Percentiles rank a stretch among this genome's conserved stretches.
Conservation (phyloP, 2,888 invertebrate genomes). For the Xylota segnis region DNA sequence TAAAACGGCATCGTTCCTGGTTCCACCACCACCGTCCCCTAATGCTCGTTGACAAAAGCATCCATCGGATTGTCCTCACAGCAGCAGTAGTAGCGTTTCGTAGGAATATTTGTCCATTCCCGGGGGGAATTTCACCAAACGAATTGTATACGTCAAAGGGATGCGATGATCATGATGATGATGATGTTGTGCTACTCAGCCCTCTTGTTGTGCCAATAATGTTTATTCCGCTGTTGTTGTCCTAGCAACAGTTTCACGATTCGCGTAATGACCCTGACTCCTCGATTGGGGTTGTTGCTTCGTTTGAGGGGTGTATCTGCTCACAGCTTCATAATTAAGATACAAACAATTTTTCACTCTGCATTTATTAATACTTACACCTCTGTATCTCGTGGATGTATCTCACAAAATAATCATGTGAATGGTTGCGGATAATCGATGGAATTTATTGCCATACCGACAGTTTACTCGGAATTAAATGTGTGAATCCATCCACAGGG, state of each 20-base stretch:
- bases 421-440: constrained; percentile 41
- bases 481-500: no score
- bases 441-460: constrained; percentile 28
- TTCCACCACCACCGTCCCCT: no score
- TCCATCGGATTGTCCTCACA: constrained; percentile 31
- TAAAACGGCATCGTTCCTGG: constrained; percentile 24
- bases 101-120: constrained; percentile 13
- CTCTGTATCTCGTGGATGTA: constrained; percentile 27
- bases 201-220: constrained; percentile 35
- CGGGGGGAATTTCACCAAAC: constrained; percentile 32
- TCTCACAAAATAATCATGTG: constrained; percentile 1
- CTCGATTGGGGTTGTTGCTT: background rate
- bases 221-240: constrained; percentile 13
- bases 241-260: constrained; percentile 16
- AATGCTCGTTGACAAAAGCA: constrained; percentile 18
- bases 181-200: constrained; percentile 8
- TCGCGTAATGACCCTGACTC: constrained; percentile 15
- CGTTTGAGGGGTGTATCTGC: background rate
- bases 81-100: constrained; percentile 9
- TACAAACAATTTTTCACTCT: constrained; percentile 1
- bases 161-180: constrained; percentile 17
- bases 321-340: constrained; percentile 22
- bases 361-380: background rate
- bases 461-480: no score
- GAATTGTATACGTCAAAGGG: constrained; percentile 42